A percentile compares a stretch with the other conserved stretches of the same genome.
Evolutionary conservation across 2,113 vertebrate genomes (phyloP).

Genomic region (Eptesicus fuscus): DNA sequence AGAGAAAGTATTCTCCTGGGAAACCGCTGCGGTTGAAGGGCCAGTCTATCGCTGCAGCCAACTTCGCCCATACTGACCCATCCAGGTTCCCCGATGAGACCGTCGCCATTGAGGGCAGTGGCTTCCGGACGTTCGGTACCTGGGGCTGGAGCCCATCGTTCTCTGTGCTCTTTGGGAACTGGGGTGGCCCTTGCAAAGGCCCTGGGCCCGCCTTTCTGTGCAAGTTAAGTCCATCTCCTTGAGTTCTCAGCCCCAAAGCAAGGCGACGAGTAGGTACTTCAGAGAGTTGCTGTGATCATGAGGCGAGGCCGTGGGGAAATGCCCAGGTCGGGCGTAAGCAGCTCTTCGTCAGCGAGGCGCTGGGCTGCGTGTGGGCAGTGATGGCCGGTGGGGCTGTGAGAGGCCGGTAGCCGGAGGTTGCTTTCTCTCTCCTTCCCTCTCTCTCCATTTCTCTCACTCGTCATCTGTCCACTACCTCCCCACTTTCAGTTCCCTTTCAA

Average conservation of each 20-base stretch:
- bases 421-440: background rate
- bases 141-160: background rate
- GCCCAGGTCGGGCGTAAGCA: no score
- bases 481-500: background rate
- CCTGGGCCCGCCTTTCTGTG: no score
- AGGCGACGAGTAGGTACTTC: background rate
- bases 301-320: accelerated
- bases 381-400: no score
- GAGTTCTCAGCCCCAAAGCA: no score
- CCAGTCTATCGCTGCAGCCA: background rate
- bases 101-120: background rate
- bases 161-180: background rate
- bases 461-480: background rate
- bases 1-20: background rate
- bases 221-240: no score
- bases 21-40: background rate
- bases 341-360: no score
- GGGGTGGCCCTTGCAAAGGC: background rate
- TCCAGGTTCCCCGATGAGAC: background rate
- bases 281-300: accelerated
- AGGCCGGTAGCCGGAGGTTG: accelerated
- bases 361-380: accelerated
- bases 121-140: background rate
- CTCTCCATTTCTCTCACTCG: background rate
- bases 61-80: background rate